Base-by-base conservation (phyloP, 2,888 invertebrate species). In the Drosophila borborema region DNA sequence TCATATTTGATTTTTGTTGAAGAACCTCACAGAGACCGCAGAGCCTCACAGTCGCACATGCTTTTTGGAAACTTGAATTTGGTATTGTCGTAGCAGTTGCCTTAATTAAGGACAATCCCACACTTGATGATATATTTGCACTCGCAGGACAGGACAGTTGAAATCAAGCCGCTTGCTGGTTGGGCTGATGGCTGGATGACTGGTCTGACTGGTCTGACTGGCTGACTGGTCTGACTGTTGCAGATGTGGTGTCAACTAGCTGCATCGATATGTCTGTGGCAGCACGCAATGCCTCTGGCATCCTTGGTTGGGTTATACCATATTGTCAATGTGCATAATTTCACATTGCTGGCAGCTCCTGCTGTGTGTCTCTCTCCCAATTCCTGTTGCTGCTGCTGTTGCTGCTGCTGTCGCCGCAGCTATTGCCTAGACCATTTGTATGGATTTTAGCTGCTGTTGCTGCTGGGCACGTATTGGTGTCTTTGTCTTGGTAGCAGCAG, bases 271-370 rank as follows among this genome's bases (percentile, higher is more conserved):
- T 76, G 81, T 78, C 55, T 43, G 10, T 43, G 41, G 41, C 41
- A n/a, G 41, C 54, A 43, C 18, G 56, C 56, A 34, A 20, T 18
- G 18, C 18, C 18, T 8, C 18, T 7, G 54, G 38, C 45, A 86
- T 86, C 79, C 82, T 77, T 85, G 62, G 72, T 81, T 73, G 66
- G 75, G 54, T 58, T 73, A 74, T 71, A 70, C 49, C 83, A 75
- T 82, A 80, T 80, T 73, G 77, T 90, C 70, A 77, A 67, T 76
- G 74, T 90, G 90, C 85, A 86, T 90, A 86, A 90, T 90, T 86
- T 90, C 83, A 66, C 83, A 80, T 77, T 75, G 72, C 55, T 43
- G 61, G 23, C 28, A n/a, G 20, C 34, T 34, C 20, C 46, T 58
- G 36, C 54, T 66, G 45, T 43, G n/a, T 10, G 9, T 20, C n/a